Evolutionary conservation across 2,888 invertebrate genomes (phyloP).

Genomic region (Flabesymbios commensalis): DNA sequence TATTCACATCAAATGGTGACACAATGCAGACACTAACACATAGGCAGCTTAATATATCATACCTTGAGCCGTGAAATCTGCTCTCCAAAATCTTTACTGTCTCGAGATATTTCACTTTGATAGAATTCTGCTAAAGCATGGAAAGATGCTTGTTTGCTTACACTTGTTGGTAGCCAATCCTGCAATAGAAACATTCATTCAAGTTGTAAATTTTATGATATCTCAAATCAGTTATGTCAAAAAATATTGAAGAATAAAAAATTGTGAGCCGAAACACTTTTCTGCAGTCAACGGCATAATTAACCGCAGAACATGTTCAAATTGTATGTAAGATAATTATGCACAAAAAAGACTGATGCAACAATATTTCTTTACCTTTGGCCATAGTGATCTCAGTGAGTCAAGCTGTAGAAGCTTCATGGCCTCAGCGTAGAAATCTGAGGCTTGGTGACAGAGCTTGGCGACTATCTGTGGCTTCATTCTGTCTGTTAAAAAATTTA

Average conservation of each 20-base stretch:
- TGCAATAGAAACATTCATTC: slow-evolving; percentile 59
- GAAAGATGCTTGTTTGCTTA: slow-evolving; percentile 85
- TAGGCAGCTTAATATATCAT: not conserved
- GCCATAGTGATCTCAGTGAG: slow-evolving; percentile 80
- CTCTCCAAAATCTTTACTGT: slow-evolving; percentile 81
- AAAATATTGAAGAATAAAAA: not conserved
- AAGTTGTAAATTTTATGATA: not conserved
- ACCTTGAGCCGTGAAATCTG: slow-evolving; percentile 82
- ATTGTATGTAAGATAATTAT: no score
- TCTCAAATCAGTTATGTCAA: not conserved
- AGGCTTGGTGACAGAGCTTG: slow-evolving; percentile 87
- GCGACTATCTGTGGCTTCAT: slow-evolving; percentile 95
- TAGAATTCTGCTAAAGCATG: slow-evolving; percentile 87
- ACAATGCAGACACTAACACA: no score
- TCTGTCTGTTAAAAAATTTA: slow-evolving; percentile 72
- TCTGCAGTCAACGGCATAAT: no score
- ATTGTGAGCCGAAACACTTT: no score
- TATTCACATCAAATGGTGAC: no score
- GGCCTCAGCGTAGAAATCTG: slow-evolving; percentile 91
- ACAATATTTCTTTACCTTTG: slow-evolving; percentile 72
- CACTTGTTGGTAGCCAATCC: slow-evolving; percentile 68
- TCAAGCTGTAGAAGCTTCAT: slow-evolving; percentile 85
- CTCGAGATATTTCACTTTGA: slow-evolving; percentile 82
- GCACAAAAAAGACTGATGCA: no score
- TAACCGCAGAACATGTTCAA: no score